phyloP scores from a whole-genome alignment of 1,140 invertebrate genomes.

The Sinella curviseta region DNA sequence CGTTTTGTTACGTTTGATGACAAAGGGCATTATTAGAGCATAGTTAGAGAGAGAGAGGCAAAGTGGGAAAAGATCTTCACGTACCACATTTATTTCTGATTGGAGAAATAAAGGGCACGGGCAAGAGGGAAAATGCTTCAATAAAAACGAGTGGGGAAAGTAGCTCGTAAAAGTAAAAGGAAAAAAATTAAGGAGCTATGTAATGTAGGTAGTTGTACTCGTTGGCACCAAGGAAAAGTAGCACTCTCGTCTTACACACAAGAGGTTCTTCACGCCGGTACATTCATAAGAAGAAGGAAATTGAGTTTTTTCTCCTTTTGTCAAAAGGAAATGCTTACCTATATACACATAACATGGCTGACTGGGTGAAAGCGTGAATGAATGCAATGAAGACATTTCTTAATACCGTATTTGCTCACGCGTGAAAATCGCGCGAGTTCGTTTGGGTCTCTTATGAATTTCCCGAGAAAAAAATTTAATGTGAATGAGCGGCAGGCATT shows the following conservation, averaged over 20 bases:
- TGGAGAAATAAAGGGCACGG: conserved; percentile 5
- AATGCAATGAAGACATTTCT: too few relatives aligned
- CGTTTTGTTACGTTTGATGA: not conserved
- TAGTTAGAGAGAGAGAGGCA: not conserved
- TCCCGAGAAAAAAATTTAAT: too few relatives aligned
- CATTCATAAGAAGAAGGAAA: not conserved
- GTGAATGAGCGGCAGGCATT: too few relatives aligned
- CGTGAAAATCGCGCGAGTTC: too few relatives aligned
- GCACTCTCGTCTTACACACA: too few relatives aligned
- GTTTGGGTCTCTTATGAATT: too few relatives aligned
- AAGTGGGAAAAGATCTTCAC: not conserved
- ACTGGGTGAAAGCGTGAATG: too few relatives aligned
- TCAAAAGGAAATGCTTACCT: too few relatives aligned
- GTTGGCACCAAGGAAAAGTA: not conserved
- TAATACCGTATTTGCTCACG: too few relatives aligned
- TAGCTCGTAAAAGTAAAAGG: not conserved
- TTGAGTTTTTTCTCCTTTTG: not conserved
- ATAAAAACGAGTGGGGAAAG: conserved; percentile 14
- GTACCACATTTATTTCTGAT: conserved; percentile 10
- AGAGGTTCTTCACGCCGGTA: too few relatives aligned
- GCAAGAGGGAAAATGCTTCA: conserved; percentile 3
- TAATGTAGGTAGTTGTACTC: too few relatives aligned
- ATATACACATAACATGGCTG: too few relatives aligned
- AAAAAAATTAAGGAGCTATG: not conserved
- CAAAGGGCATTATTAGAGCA: conserved; percentile 2